phyloP scores from a whole-genome alignment of 2,888 invertebrate genomes.

The Papilio demoleus region DNA sequence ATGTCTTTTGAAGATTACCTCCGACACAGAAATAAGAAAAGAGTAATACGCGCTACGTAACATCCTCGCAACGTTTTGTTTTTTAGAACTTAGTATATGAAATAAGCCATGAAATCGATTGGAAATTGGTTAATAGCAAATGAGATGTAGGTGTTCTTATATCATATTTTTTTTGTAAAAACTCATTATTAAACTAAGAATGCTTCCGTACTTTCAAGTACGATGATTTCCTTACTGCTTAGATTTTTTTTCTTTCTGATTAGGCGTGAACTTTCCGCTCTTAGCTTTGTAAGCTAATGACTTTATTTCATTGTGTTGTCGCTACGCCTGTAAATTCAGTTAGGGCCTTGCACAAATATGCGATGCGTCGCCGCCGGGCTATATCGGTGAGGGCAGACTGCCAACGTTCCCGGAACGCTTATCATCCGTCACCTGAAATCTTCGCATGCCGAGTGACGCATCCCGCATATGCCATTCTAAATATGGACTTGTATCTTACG shows the following conservation, averaged over 20 bases:
- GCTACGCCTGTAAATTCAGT: constrained; percentile 47
- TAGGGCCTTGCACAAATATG: constrained; percentile 50
- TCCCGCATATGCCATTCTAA: constrained; percentile 44
- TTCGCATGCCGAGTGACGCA: constrained; percentile 49
- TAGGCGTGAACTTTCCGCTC: neutral
- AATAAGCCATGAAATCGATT: too few species aligned
- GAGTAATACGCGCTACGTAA: too few species aligned
- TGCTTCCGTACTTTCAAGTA: neutral
- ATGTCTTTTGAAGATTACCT: too few species aligned
- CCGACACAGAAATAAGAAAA: too few species aligned
- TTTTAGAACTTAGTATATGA: too few species aligned
- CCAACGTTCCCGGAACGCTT: constrained; percentile 67
- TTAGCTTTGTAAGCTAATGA: neutral
- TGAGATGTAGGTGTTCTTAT: too few species aligned
- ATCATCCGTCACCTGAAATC: constrained; percentile 71
- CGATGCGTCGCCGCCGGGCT: constrained; percentile 62
- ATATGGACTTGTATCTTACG: constrained; percentile 11
- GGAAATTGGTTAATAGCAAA: too few species aligned
- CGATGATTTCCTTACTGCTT: neutral
- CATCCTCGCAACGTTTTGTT: too few species aligned
- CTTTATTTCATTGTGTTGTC: constrained; percentile 27
- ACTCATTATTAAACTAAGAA: neutral
- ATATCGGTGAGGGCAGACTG: constrained; percentile 77
- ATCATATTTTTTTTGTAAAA: neutral
- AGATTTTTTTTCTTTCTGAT: neutral